Percentiles rank a stretch among this genome's conserved stretches.
These are phyloP conservation scores for Hydropsyche betteni DNA, from an alignment of 2,888 invertebrate species.

Conservation along the genomic window DNA sequence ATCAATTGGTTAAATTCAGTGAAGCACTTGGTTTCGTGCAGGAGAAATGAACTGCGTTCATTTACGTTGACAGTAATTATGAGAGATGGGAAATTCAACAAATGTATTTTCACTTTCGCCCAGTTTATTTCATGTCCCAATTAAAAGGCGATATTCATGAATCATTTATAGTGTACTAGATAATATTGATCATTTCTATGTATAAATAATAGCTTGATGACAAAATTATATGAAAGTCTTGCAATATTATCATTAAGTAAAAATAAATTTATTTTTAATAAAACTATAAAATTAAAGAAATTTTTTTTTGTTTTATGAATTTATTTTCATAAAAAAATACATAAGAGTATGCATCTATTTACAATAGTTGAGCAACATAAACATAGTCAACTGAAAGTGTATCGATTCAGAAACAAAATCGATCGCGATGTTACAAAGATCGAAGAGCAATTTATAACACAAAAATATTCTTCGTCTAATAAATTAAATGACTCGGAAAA, in stretches of 20 bases:
- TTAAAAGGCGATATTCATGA: too few relatives aligned
- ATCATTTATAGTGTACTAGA: too few relatives aligned
- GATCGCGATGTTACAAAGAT: background rate
- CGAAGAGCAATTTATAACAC: background rate
- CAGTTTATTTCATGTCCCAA: too few relatives aligned
- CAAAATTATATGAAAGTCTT: too few relatives aligned
- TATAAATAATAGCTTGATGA: too few relatives aligned
- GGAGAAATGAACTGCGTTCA: background rate
- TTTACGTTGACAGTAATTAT: background rate
- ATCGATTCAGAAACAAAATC: background rate
- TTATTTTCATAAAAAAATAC: constrained; percentile 25
- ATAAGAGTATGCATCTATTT: constrained; percentile 9
- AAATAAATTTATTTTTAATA: too few relatives aligned
- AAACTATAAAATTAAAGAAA: background rate
- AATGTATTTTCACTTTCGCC: background rate
- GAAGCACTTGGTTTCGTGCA: background rate
- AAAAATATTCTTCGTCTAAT: background rate
- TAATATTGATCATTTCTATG: too few relatives aligned
- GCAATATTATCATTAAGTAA: too few relatives aligned
- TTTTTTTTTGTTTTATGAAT: constrained; percentile 5
- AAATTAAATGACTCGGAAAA: background rate
- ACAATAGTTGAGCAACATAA: constrained; percentile 25
- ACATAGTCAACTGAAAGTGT: background rate
- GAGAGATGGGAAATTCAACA: constrained; percentile 3
- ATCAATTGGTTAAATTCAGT: background rate